phyloP scores from a whole-genome alignment of 1,140 invertebrate species.

The Triops cancriformis region DNA sequence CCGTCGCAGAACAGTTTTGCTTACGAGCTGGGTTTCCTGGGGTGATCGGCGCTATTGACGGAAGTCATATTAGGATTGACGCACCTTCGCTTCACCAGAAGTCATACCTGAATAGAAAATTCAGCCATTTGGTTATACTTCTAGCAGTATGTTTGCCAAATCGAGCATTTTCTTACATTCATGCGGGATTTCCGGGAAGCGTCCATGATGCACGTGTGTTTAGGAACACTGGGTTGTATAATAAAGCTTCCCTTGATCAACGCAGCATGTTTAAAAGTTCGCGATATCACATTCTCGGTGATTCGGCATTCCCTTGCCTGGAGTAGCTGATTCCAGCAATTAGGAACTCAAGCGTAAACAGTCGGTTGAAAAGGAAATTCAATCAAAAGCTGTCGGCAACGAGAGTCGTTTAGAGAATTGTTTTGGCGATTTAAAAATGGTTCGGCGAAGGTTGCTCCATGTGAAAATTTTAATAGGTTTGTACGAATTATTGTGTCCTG shows the following conservation, averaged over 20 bases:
- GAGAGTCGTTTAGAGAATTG: background rate
- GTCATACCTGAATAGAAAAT: background rate
- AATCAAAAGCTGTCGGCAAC: background rate
- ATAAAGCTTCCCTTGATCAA: background rate
- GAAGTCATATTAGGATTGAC: background rate
- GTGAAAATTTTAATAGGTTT: background rate
- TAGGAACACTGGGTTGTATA: background rate
- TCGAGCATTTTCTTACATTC: slow-evolving; percentile 12
- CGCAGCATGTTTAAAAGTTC: background rate
- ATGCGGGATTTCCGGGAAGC: slow-evolving; percentile 7
- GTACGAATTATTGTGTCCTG: background rate
- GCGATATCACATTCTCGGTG: background rate
- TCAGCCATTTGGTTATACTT: background rate
- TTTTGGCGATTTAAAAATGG: background rate
- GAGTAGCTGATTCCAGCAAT: background rate
- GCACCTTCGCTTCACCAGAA: background rate
- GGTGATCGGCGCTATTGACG: background rate
- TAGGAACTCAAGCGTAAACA: background rate
- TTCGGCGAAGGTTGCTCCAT: background rate
- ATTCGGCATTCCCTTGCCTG: slow-evolving; percentile 1
- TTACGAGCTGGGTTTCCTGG: background rate
- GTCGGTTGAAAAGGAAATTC: background rate
- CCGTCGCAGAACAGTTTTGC: background rate
- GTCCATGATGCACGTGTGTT: slow-evolving; percentile 2
- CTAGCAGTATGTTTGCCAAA: slow-evolving; percentile 15